phyloP scores from a whole-genome alignment of 2,888 invertebrate genomes.

The Hirtodrosophila confusa region DNA sequence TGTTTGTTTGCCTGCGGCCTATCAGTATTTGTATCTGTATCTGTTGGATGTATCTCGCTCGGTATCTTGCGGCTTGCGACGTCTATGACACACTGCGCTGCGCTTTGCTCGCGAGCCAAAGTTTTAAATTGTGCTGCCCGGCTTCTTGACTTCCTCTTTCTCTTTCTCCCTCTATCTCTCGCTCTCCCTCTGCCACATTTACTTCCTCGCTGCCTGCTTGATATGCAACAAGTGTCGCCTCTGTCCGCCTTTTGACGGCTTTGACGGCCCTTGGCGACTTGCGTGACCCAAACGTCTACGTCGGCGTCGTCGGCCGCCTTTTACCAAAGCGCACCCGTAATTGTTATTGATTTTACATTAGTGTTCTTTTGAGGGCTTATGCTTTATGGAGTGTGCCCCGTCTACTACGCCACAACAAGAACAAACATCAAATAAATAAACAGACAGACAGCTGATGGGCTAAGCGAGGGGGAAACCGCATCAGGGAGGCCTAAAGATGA shows the following conservation, averaged over 20 bases:
- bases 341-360: conserved; percentile 76
- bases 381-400: conserved; percentile 67
- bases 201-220: conserved; percentile 62
- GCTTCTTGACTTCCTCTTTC: background rate
- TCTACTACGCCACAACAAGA: conserved; percentile 11
- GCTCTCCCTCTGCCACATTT: conserved; percentile 6
- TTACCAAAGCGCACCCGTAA: conserved; percentile 54
- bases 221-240: conserved; percentile 72
- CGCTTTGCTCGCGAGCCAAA: conserved; percentile 64
- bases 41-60: conserved; percentile 7
- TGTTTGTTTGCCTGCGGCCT: conserved; percentile 39
- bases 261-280: conserved; percentile 39
- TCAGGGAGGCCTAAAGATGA: background rate
- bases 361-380: conserved; percentile 55
- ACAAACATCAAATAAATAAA: conserved; percentile 21
- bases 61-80: conserved; percentile 24
- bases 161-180: no score
- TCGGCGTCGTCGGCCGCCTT: conserved; percentile 31
- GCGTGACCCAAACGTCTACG: conserved; percentile 48
- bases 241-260: conserved; percentile 26
- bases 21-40: conserved; percentile 18
- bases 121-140: conserved; percentile 13
- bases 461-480: conserved; percentile 24
- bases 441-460: conserved; percentile 44
- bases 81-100: conserved; percentile 37